phyloP scores from a whole-genome alignment of 2,113 vertebrate genomes.

The Candoia aspera region DNA sequence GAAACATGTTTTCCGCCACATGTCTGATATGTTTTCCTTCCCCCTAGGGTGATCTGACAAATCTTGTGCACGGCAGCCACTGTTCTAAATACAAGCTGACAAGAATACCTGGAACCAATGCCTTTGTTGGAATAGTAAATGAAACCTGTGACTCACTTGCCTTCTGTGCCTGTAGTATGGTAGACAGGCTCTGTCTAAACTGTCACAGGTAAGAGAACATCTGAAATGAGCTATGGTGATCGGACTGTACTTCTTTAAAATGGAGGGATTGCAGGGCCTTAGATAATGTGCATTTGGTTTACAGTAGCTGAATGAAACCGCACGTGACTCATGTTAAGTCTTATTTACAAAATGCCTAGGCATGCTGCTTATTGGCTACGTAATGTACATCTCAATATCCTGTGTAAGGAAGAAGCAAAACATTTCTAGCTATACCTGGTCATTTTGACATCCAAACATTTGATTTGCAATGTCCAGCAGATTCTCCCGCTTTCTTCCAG shows the following conservation, averaged over 20 bases:
- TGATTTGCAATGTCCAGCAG: neutral
- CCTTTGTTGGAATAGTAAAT: slow-evolving; percentile 96
- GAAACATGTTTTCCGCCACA: neutral
- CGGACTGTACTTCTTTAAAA: neutral
- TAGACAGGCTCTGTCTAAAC: slow-evolving; percentile 97
- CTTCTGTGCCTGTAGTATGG: slow-evolving; percentile 98
- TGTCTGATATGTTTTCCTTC: accelerated
- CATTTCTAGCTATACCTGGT: neutral
- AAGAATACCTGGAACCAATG: slow-evolving; percentile 92
- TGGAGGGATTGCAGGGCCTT: accelerated
- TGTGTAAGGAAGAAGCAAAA: neutral
- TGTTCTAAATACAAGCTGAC: slow-evolving; percentile 95
- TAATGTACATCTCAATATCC: neutral
- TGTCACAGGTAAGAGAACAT: slow-evolving; percentile 86
- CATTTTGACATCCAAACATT: neutral
- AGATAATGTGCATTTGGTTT: neutral
- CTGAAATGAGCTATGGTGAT: accelerated
- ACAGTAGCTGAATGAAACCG: neutral
- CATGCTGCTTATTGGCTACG: neutral
- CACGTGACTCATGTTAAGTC: neutral
- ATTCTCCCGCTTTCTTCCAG: neutral
- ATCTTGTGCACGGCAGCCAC: slow-evolving; percentile 96
- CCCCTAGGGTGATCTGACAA: slow-evolving; percentile 92
- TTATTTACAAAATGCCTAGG: neutral
- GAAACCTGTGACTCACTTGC: slow-evolving; percentile 96